Evolutionary conservation across 1,140 invertebrate species (phyloP).

Genomic region (Ephestia elutella): DNA sequence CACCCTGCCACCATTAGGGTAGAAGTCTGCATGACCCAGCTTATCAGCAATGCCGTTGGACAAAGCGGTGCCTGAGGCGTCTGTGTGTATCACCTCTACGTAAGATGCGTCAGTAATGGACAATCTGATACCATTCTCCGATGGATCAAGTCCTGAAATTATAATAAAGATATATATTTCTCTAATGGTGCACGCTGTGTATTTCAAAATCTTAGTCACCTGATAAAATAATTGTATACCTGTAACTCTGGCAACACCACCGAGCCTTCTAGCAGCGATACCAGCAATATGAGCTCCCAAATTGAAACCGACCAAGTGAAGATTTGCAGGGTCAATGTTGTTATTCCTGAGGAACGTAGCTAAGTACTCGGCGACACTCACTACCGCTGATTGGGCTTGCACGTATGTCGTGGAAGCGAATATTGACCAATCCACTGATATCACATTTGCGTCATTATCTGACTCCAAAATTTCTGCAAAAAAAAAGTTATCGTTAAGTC

Average conservation of each 20-base stretch:
- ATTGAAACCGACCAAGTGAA: conserved; percentile 88
- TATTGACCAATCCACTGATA: background rate
- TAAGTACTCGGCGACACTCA: conserved; percentile 29
- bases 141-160: conserved; percentile 43
- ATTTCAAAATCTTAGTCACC: no score
- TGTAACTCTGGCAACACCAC: conserved; percentile 69
- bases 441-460: background rate
- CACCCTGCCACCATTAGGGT: conserved; percentile 81
- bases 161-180: background rate
- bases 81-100: conserved; percentile 58
- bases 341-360: conserved; percentile 21
- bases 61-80: conserved; percentile 17
- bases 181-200: no score
- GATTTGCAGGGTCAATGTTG: background rate
- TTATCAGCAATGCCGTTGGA: conserved; percentile 36
- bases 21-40: conserved; percentile 80
- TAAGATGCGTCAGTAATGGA: conserved; percentile 33
- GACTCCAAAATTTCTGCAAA: background rate
- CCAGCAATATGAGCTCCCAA: conserved; percentile 89
- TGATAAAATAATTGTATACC: conserved; percentile 21
- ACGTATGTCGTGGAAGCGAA: background rate
- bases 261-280: conserved; percentile 82
- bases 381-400: background rate
- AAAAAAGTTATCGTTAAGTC: background rate
- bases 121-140: conserved; percentile 28